phyloP scores from a whole-genome alignment of 2,888 invertebrate species.

The Amiota mariae region DNA sequence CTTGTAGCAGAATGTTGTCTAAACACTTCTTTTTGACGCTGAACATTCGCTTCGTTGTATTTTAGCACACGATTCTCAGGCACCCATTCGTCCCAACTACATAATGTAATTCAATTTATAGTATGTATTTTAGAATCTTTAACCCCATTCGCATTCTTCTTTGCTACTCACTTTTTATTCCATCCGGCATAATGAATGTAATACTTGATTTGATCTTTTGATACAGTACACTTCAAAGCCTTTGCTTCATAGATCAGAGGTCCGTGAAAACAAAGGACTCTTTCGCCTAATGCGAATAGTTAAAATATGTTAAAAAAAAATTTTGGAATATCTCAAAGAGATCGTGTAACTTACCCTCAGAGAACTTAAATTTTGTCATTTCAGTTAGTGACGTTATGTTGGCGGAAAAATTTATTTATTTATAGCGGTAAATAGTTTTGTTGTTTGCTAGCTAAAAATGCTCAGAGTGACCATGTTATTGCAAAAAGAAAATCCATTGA shows the following conservation, averaged over 20 bases:
- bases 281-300: constrained; percentile 80
- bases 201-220: constrained; percentile 90
- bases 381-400: constrained; percentile 69
- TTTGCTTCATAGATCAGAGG: constrained; percentile 97
- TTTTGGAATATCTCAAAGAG: not conserved
- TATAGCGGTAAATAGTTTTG: too few relatives aligned
- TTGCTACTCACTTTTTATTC: constrained; percentile 90
- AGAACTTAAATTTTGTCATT: constrained; percentile 81
- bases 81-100: constrained; percentile 93
- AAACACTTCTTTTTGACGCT: constrained; percentile 88
- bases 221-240: constrained; percentile 87
- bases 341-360: constrained; percentile 77
- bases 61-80: constrained; percentile 92
- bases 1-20: constrained; percentile 84
- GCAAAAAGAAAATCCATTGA: too few relatives aligned
- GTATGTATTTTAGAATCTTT: too few relatives aligned
- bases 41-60: constrained; percentile 90
- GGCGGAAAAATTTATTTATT: constrained; percentile 32
- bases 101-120: constrained; percentile 4
- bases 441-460: too few relatives aligned
- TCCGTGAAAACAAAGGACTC: constrained; percentile 95
- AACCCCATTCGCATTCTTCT: too few relatives aligned
- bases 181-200: constrained; percentile 97
- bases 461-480: too few relatives aligned
- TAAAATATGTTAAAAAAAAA: not conserved